A percentile compares a stretch with the other conserved stretches of the same genome.
phyloP scores from a whole-genome alignment of 2,797 vertebrate genomes.

The Notoglanidium macrostoma region DNA sequence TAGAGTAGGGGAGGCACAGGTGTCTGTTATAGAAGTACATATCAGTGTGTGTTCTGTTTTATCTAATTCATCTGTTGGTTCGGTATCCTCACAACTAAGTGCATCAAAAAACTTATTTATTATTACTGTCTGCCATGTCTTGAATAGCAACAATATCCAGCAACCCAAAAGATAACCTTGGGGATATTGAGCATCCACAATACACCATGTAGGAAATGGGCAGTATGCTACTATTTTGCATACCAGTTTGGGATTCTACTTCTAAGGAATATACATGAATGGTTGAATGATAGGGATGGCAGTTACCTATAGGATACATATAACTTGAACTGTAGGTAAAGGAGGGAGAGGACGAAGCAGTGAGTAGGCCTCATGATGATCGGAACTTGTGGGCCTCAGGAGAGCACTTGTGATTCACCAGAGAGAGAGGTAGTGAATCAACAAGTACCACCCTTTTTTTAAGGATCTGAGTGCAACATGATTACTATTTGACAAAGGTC shows the following conservation, averaged over 20 bases:
- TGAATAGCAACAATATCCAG: background rate
- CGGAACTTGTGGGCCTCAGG: background rate
- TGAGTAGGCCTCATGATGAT: background rate
- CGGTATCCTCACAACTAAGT: background rate
- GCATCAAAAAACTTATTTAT: background rate
- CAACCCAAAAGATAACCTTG: background rate
- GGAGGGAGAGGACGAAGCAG: background rate
- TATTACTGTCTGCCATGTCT: background rate
- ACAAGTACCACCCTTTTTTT: background rate
- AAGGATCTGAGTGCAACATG: background rate
- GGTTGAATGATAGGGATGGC: background rate
- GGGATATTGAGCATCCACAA: background rate
- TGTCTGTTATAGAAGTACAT: background rate
- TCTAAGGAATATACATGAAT: background rate
- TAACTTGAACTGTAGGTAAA: background rate
- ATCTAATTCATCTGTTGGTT: background rate
- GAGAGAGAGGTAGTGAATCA: background rate
- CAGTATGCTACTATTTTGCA: background rate
- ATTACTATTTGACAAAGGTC: background rate
- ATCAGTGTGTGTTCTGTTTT: background rate
- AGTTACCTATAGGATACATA: background rate
- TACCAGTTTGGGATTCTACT: background rate
- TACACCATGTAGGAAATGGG: background rate
- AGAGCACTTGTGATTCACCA: background rate
- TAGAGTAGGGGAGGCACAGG: too few relatives aligned